Conservation (phyloP, 2,113 vertebrate genomes). For the Rhegmatorhina hoffmannsi region DNA sequence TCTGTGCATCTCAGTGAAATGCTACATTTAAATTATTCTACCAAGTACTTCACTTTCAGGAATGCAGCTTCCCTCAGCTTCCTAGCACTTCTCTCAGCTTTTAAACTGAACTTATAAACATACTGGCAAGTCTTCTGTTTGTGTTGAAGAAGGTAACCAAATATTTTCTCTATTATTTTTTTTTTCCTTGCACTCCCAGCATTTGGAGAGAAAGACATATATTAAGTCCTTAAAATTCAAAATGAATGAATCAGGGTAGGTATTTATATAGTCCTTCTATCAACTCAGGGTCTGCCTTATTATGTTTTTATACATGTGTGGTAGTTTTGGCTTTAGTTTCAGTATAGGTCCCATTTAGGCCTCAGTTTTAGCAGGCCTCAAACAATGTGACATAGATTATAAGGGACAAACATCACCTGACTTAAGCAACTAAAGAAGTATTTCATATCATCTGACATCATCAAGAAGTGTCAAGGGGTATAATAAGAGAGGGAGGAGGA, state of each 20-base stretch:
- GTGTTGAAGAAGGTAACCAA: not conserved
- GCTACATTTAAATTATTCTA: not conserved
- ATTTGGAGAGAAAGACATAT: not conserved
- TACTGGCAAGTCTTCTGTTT: not conserved
- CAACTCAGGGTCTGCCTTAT: not conserved
- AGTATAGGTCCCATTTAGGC: too few species aligned
- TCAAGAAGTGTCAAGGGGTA: too few species aligned
- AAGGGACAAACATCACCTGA: too few species aligned
- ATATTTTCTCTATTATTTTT: not conserved
- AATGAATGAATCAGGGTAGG: not conserved
- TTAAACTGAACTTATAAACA: not conserved
- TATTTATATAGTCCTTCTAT: not conserved
- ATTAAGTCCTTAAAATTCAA: constrained; percentile 14
- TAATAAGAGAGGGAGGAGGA: too few species aligned
- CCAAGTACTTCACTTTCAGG: not conserved
- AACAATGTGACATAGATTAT: too few species aligned
- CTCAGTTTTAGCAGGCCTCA: too few species aligned
- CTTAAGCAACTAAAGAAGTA: too few species aligned
- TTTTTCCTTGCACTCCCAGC: not conserved
- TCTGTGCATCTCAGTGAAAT: not conserved
- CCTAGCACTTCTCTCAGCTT: not conserved
- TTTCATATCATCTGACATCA: too few species aligned
- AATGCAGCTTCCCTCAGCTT: not conserved
- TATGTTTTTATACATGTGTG: not conserved
- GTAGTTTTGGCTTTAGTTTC: too few species aligned